phyloP scores from a whole-genome alignment of 2,113 vertebrate genomes.

The Harpagus bidentatus region DNA sequence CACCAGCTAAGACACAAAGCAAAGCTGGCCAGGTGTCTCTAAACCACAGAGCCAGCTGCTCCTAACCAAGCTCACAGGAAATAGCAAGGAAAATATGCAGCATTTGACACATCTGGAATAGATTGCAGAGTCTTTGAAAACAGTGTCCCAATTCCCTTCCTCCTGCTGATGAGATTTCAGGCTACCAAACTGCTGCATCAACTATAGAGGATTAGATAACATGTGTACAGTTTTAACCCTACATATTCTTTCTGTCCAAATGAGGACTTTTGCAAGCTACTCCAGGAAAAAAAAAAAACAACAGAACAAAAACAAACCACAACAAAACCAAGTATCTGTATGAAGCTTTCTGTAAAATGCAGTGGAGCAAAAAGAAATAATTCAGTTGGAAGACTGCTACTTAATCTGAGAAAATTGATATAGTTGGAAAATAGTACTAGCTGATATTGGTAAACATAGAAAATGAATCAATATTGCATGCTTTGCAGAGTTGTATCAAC shows the following conservation, averaged over 20 bases:
- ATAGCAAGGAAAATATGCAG: slow-evolving; percentile 57
- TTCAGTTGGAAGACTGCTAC: neutral
- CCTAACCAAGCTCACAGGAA: slow-evolving; percentile 61
- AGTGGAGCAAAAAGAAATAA: neutral
- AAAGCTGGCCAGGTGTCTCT: slow-evolving; percentile 51
- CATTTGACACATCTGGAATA: slow-evolving; percentile 57
- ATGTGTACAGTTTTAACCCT: slow-evolving; percentile 26
- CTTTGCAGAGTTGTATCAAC: neutral
- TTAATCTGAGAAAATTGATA: neutral
- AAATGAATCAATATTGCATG: neutral
- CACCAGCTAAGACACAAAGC: slow-evolving; percentile 32
- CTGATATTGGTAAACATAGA: neutral
- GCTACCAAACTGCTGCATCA: slow-evolving; percentile 41
- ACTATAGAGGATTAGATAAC: neutral
- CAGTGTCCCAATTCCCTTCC: slow-evolving; percentile 30
- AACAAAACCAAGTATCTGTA: neutral
- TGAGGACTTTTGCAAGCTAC: neutral
- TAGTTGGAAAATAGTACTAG: neutral
- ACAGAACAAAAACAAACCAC: too few species aligned
- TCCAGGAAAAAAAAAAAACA: neutral
- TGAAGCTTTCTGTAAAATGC: neutral
- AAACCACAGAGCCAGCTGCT: slow-evolving; percentile 56
- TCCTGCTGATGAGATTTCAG: slow-evolving; percentile 63
- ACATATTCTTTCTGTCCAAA: neutral
- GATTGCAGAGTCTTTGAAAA: slow-evolving; percentile 58